Evolutionary conservation across 2,113 vertebrate species (phyloP).

Genomic region (Garra rufa): DNA sequence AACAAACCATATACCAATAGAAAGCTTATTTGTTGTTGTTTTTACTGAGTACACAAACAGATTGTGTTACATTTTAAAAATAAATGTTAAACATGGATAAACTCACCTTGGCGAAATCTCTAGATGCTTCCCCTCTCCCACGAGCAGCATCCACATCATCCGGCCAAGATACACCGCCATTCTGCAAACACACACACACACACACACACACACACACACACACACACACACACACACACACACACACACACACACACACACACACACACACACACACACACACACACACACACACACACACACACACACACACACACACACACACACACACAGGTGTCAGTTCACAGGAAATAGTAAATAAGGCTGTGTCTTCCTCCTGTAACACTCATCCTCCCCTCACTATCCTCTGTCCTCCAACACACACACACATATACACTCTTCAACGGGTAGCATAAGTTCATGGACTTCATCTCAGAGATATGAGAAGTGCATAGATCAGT

Average conservation of each 20-base stretch:
- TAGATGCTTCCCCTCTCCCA: conserved; percentile 91
- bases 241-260: conserved; percentile 43
- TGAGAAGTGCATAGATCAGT: too few species aligned
- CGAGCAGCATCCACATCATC: conserved; percentile 86
- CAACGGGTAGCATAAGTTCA: conserved; percentile 58
- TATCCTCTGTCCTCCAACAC: not conserved
- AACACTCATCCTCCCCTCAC: conserved; percentile 68
- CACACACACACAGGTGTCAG: conserved; percentile 49
- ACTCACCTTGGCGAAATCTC: conserved; percentile 95
- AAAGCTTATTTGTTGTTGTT: too few species aligned
- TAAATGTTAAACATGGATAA: not conserved
- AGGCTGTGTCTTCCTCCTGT: conserved; percentile 71
- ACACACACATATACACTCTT: conserved; percentile 13
- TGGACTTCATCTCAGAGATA: not conserved
- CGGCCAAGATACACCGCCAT: conserved; percentile 83
- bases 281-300: conserved; percentile 32
- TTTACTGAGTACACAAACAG: too few species aligned
- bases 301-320: conserved; percentile 42
- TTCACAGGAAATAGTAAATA: conserved; percentile 68
- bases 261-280: conserved; percentile 48
- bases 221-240: conserved; percentile 50
- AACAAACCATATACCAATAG: too few species aligned
- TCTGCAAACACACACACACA: conserved; percentile 72
- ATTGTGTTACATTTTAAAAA: not conserved
- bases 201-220: conserved; percentile 32